Conservation (phyloP, 2,888 invertebrate genomes). For the Suillia variegata region DNA sequence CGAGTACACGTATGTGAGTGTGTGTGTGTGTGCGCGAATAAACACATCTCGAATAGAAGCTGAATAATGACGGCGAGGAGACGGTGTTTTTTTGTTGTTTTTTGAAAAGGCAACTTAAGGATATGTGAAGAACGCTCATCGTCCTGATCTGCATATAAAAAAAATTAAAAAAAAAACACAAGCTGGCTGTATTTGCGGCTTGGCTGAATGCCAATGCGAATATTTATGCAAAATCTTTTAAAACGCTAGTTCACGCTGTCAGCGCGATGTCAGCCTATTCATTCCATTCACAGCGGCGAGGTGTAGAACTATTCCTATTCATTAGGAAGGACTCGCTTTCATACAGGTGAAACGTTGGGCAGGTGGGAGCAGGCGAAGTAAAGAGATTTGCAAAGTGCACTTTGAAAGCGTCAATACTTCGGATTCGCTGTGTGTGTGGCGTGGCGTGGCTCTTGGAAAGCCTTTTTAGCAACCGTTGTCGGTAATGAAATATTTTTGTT, state of each 20-base stretch:
- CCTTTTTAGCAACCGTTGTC: slow-evolving; percentile 10
- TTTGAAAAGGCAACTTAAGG: not conserved
- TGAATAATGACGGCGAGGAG: no score
- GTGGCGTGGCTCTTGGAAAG: not conserved
- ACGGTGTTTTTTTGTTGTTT: no score
- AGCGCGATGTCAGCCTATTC: not conserved
- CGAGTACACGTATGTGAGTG: not conserved
- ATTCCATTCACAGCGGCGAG: not conserved
- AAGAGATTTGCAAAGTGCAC: slow-evolving; percentile 13
- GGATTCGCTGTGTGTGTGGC: not conserved
- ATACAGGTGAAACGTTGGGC: no score
- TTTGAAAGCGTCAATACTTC: slow-evolving; percentile 15
- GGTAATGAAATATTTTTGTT: slow-evolving; percentile 21
- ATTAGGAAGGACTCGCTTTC: no score
- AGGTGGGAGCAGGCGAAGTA: not conserved
- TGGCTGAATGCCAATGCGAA: slow-evolving; percentile 49
- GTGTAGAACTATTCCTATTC: no score
- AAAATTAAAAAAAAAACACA: no score
- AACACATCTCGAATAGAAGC: slow-evolving; percentile 22
- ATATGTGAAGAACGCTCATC: not conserved
- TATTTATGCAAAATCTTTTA: slow-evolving; percentile 49
- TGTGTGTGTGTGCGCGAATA: slow-evolving; percentile 20
- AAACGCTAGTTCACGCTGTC: not conserved
- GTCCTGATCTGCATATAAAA: not conserved
- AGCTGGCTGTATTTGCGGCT: not conserved